Evolutionary conservation across 2,888 invertebrate species (phyloP), one percentile per base, ranked within the genome.

Genomic region (Kuschelorhynchus macadamiae): DNA sequence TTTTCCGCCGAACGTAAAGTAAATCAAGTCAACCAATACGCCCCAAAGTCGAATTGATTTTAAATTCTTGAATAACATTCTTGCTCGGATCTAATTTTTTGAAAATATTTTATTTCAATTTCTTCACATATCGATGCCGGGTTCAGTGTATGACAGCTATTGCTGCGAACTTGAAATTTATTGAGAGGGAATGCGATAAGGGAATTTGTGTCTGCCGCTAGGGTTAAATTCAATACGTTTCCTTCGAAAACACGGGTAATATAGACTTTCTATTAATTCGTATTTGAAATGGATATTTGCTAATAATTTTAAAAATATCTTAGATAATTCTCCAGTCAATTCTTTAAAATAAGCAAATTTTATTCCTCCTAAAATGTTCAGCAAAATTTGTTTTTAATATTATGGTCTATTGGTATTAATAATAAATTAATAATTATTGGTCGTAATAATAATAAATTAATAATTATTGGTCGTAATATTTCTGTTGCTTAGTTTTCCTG

Each of bases 1-100:
- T 56, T 56, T 56, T 44, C 56, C 56, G 56, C 56, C 44, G 56
- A 42, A 36, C 36, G 33, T 12, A 44, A 21, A 44, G 44, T 30
- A 42, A 56, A 44, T 25, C 56, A 44, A 56, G 30, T 56, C 56
- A 44, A 56, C 56, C 56, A 56, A 56, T 56, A 42, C 44, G 20
- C 44, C 25, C 56, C 18, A 21, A 39, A 30, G 42, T 14, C 56
- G 33, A 56, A 56, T 56, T 44, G 56, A 56, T 56, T 56, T 44
- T 32, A 32, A 56, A 56, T 25, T 56, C 44, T 56, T 49, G 53
- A 53, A 53, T 53, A 53, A 53, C 53, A 53, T 53, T 36, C 53
- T 36, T 33, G 33, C 39, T 42, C 42, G 14, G 42, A 42, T 42
- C 17, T 42, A 42, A 42, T 42, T 42, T 42, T 42, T 42, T 14